Conservation (phyloP, 2,113 vertebrate species). For the Garra rufa region DNA sequence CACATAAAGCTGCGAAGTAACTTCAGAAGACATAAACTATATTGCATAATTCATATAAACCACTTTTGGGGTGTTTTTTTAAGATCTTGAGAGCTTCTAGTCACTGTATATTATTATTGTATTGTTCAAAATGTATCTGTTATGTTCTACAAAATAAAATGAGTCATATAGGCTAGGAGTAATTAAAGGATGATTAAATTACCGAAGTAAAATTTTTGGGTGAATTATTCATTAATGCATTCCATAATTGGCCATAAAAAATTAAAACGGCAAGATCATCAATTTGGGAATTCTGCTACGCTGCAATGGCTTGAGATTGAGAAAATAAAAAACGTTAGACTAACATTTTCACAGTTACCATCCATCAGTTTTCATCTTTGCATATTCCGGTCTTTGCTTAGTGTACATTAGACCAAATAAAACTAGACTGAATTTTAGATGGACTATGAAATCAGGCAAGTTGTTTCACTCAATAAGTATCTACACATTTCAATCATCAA, state of each 20-base stretch:
- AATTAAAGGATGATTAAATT: neutral
- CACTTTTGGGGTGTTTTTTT: too few relatives aligned
- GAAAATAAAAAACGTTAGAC: neutral
- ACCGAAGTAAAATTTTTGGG: neutral
- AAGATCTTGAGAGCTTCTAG: neutral
- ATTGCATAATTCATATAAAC: too few relatives aligned
- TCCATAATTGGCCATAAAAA: slow-evolving; percentile 1
- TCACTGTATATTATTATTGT: neutral
- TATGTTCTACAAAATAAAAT: neutral
- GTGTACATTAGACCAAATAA: neutral
- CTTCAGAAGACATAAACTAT: neutral
- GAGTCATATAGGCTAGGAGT: neutral
- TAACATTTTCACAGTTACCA: neutral
- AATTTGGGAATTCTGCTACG: neutral
- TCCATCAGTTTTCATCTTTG: neutral
- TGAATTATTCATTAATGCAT: neutral
- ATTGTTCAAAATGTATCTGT: neutral
- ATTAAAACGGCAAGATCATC: neutral
- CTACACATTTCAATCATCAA: neutral
- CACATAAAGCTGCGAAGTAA: neutral
- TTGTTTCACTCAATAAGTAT: neutral
- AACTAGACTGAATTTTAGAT: neutral
- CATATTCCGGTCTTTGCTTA: neutral
- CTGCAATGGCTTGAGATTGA: neutral
- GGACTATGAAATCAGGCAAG: neutral